phyloP scores from a whole-genome alignment of 2,797 vertebrate genomes.

The Cuniculus paca region DNA sequence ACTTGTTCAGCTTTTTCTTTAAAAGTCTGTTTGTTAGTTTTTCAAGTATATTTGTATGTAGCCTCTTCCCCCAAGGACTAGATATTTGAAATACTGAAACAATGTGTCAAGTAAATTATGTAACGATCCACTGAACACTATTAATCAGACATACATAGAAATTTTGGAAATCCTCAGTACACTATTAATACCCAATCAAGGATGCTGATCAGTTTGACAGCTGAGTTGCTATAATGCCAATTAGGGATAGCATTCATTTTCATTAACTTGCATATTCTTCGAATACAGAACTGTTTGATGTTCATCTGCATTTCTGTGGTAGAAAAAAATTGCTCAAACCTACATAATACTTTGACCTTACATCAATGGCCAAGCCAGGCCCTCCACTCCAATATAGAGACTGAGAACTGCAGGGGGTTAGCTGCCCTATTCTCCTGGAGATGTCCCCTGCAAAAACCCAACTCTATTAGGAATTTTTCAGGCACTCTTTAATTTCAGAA shows the following conservation, averaged over 20 bases:
- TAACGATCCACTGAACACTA: not conserved
- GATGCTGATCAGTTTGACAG: constrained; percentile 32
- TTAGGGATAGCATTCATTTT: constrained; percentile 39
- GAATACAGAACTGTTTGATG: constrained; percentile 40
- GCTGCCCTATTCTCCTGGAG: not conserved
- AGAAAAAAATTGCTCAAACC: constrained; percentile 12
- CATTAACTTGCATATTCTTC: constrained; percentile 15
- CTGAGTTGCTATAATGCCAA: constrained; percentile 30
- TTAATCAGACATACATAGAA: constrained; percentile 44
- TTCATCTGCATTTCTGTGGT: constrained; percentile 29
- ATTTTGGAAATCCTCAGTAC: not conserved
- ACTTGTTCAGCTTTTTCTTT: constrained; percentile 29
- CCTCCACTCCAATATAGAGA: not conserved
- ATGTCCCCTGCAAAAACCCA: not conserved
- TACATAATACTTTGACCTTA: not conserved
- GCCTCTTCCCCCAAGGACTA: constrained; percentile 21
- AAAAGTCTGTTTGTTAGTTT: not conserved
- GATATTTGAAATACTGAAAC: constrained; percentile 55
- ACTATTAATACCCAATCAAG: constrained; percentile 18
- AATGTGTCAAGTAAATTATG: constrained; percentile 26
- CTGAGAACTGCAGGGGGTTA: not conserved
- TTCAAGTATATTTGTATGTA: constrained; percentile 11
- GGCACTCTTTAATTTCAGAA: constrained; percentile 31
- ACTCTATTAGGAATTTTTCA: constrained; percentile 41
- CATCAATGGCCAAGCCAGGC: not conserved